These are phyloP conservation scores for Linnaemya tessellans DNA, from an alignment of 2,888 invertebrate genomes.

Conservation along the genomic window DNA sequence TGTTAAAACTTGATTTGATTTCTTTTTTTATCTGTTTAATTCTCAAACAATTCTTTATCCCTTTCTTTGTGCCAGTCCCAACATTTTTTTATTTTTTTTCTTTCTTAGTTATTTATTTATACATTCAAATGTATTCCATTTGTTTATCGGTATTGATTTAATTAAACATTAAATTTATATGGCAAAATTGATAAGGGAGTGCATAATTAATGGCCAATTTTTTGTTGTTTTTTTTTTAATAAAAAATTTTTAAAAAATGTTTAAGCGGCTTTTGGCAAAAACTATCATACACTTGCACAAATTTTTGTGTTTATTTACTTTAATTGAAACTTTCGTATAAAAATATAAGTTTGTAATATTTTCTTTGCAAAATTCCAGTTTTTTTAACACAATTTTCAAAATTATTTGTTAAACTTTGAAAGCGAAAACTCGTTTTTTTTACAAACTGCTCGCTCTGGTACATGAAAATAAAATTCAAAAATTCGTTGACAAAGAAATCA, in stretches of 20 bases:
- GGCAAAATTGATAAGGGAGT: constrained; percentile 6
- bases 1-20: constrained; percentile 50
- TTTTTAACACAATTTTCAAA: neutral
- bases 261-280: constrained; percentile 10
- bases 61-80: neutral
- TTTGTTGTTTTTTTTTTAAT: too few relatives aligned
- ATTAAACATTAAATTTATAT: neutral
- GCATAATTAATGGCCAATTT: constrained; percentile 55
- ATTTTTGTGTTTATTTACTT: constrained; percentile 2
- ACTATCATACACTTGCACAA: constrained; percentile 20
- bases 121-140: constrained; percentile 23
- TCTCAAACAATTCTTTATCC: constrained; percentile 13
- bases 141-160: constrained; percentile 26
- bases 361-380: neutral
- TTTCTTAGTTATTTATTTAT: constrained; percentile 14
- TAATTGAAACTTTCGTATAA: neutral
- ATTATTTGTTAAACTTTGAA: neutral
- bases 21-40: constrained; percentile 7
- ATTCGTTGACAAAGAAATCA: constrained; percentile 46
- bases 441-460: neutral
- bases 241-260: neutral
- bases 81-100: constrained; percentile 6
- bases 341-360: neutral
- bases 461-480: constrained; percentile 10
- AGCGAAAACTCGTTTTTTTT: constrained; percentile 62